Evolutionary conservation across 2,888 invertebrate genomes (phyloP), one percentile per base, ranked within the genome.

Genomic region (Ormyrus nitidulus): DNA sequence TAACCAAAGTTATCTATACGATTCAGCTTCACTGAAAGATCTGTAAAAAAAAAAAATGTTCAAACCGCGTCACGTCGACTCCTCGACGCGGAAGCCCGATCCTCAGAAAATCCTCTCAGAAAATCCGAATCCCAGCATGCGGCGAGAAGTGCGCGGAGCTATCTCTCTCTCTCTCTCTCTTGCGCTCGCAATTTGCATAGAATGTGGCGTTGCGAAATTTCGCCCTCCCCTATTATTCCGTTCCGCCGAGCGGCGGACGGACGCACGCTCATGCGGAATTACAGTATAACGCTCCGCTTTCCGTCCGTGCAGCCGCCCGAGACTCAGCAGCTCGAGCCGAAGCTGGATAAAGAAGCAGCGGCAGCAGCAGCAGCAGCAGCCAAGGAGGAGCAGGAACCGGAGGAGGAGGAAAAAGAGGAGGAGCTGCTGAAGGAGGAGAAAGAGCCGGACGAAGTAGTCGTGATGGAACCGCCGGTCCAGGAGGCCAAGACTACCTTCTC

Each of bases 141-240:
- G 13, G 44, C 44, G 34, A 10, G 10, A 66, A 61, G 51, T 61
- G 46, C 34, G 34, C 34, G 4, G 34, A 34, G 34, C 34, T 13
- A 0, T 19, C 19, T 34, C 44, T n/a, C 68, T 44, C 48, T 13
- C 13, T 19, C 19, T 34, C 44, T n/a, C 68, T 44, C 48, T 46
- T 59, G 34, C 65, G 48, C 53, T 54, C 73, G 81, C 73, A 34
- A 88, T 89, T 88, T 87, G 86, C 88, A 88, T 89, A 88, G 88
- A 89, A 88, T 89, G 88, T 86, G 83, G 86, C 87, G 86, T 89
- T 88, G 87, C 88, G 84, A 89, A 87, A 88, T 75, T 66, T 75
- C 13, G 75, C 85, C 85, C 80, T 83, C 84, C 81, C 77, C 66
- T 76, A 82, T 75, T 13, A 51, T 61, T 61, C 61, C 65, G 65